phyloP scores from a whole-genome alignment of 2,113 vertebrate genomes.

The Aix galericulata region DNA sequence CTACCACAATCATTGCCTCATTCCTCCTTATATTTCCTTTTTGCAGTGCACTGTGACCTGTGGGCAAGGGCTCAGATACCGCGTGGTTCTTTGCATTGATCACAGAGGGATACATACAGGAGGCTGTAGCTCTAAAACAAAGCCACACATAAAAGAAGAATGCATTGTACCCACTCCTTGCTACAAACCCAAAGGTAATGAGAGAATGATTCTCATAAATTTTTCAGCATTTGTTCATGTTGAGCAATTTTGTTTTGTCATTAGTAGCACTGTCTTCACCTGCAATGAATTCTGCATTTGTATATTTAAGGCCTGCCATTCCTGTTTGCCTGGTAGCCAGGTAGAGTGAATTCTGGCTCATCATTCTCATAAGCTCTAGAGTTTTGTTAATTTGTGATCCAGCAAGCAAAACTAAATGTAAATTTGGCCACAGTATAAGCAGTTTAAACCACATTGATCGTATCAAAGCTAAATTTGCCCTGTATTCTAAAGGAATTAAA shows the following conservation, averaged over 20 bases:
- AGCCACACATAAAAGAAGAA: constrained; percentile 97
- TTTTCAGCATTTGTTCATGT: neutral
- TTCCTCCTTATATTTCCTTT: neutral
- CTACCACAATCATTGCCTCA: neutral
- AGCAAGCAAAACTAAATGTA: neutral
- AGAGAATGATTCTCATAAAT: neutral
- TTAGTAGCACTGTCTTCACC: neutral
- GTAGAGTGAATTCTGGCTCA: neutral
- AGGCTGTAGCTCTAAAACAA: constrained; percentile 91
- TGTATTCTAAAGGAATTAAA: neutral
- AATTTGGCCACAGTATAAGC: neutral
- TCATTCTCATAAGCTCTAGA: neutral
- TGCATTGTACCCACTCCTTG: constrained; percentile 91
- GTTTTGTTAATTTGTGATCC: neutral
- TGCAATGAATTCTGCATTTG: neutral
- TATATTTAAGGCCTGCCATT: neutral
- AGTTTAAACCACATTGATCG: neutral
- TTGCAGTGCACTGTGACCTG: constrained; percentile 95
- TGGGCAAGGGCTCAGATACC: constrained; percentile 93
- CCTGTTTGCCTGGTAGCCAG: neutral
- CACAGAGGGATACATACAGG: constrained; percentile 92
- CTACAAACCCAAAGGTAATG: constrained; percentile 91
- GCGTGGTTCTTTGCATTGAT: constrained; percentile 96
- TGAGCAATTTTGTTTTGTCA: fast-evolving
- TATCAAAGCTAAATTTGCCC: neutral